Evolutionary conservation across 1,140 invertebrate genomes (phyloP), one percentile per base, ranked within the genome.

Genomic region (Drosophila murphyi): DNA sequence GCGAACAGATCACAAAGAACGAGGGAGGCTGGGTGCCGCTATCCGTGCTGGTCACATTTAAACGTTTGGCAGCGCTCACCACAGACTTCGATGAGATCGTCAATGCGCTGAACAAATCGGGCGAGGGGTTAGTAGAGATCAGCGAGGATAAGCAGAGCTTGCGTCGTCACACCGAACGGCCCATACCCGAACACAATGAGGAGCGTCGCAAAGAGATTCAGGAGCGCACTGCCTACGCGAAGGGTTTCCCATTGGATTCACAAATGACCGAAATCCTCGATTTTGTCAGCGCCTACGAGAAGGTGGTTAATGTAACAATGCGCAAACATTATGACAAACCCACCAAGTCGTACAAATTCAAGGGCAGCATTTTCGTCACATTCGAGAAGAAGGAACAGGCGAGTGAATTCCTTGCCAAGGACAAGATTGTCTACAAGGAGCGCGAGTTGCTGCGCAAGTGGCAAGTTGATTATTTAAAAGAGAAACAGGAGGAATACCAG

Each of bases 21-120:
- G 96, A 98, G 80, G 96, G 98, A 73, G 98, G 98, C 5, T 99
- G 98, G 98, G 94, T 99, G 31, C 95, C 97, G 2, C 90, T 99
- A 41, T 95, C 96, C 1, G 95, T 96, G 1, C 95, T 99, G 93
- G 93, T 97, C 34, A 98, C 96, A 71, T 99, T 99, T 88, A 98
- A 98, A 83, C 94, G 97, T 31, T 93, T 99, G 41, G 95, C 97
- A 2, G 93, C 94, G 31, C 81, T 99, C 0, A 95, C 95, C 2
- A 95, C 93, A 50, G 96, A 98, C 86, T 59, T 92, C 0, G 93
- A 95, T 41, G 93, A 95, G 1, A 97, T 99, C 75, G 93, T 95
- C 3, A 94, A 94, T 65, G 96, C 97, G 0, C 72, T 99, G 3
- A 94, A 94, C 78, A 96, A 96, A 65, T 97, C 97, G 3, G 94